These are phyloP conservation scores for Sparidentex hasta DNA, from an alignment of 2,797 vertebrate genomes.

Conservation along the genomic window DNA sequence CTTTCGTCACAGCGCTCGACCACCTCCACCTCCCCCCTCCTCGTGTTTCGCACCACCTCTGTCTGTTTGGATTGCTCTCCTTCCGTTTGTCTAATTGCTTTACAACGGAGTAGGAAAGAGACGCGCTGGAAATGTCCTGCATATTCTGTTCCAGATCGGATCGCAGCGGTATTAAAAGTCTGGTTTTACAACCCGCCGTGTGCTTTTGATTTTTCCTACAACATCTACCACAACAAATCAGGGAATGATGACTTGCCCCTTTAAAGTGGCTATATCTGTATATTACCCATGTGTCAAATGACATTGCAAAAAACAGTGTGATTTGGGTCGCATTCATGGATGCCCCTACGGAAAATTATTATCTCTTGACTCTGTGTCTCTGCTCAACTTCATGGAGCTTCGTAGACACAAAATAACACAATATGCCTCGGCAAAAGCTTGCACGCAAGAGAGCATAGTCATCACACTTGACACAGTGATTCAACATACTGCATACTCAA, in stretches of 20 bases:
- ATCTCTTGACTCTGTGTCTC: background rate
- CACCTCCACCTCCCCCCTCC: background rate
- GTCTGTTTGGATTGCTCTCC: slow-evolving; percentile 51
- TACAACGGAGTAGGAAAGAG: slow-evolving; percentile 13
- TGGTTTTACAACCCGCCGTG: background rate
- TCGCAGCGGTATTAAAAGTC: background rate
- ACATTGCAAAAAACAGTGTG: background rate
- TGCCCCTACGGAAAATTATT: no score
- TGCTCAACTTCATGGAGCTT: background rate
- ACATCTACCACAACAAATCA: background rate
- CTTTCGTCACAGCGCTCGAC: slow-evolving; percentile 10
- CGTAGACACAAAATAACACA: no score
- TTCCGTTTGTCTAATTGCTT: slow-evolving; percentile 56
- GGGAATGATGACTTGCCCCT: background rate
- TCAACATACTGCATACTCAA: background rate
- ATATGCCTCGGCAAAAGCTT: no score
- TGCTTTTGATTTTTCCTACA: background rate
- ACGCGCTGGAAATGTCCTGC: background rate
- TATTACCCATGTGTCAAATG: background rate
- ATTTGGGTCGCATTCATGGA: no score
- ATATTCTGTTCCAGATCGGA: slow-evolving; percentile 18
- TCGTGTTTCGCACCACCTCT: background rate
- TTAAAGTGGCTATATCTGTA: background rate
- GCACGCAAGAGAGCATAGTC: background rate
- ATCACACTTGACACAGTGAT: background rate